phyloP scores from a whole-genome alignment of 2,888 invertebrate genomes.

The Diarsia rubi region DNA sequence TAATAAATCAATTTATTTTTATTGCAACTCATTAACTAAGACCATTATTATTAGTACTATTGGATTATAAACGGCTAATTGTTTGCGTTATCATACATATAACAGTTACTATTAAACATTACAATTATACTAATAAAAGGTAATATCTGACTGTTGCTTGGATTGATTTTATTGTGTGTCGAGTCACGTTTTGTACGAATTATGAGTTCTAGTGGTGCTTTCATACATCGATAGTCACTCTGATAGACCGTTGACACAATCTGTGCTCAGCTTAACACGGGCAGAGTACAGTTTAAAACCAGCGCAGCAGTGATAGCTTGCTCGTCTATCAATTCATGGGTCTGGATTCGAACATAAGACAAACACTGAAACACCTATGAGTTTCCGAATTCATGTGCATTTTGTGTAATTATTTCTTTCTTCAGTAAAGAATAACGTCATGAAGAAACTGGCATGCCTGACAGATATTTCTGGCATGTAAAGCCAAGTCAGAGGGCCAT shows the following conservation, averaged over 20 bases:
- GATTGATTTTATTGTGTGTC: background rate
- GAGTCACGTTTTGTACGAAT: slow-evolving; percentile 6
- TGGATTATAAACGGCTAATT: slow-evolving; percentile 48
- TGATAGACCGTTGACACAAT: background rate
- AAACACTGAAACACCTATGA: too few relatives aligned
- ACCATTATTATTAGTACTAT: slow-evolving; percentile 35
- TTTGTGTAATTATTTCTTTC: too few relatives aligned
- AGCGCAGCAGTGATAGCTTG: background rate
- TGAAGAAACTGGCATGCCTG: too few relatives aligned
- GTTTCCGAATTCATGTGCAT: too few relatives aligned
- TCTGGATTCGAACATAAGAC: too few relatives aligned
- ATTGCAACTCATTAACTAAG: slow-evolving; percentile 52
- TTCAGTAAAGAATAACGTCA: too few relatives aligned
- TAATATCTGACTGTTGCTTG: slow-evolving; percentile 17
- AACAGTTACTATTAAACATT: slow-evolving; percentile 30
- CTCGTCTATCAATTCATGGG: too few relatives aligned
- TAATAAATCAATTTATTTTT: slow-evolving; percentile 68
- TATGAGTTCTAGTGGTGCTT: background rate
- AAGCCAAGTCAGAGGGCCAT: too few relatives aligned
- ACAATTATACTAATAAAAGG: slow-evolving; percentile 31
- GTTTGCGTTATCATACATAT: slow-evolving; percentile 24
- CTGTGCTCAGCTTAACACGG: background rate
- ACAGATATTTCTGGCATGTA: too few relatives aligned
- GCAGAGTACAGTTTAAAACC: background rate
- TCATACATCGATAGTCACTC: background rate